These are phyloP conservation scores for Boulengeromyrus knoepffleri DNA, from an alignment of 2,113 vertebrate genomes.

Conservation along the genomic window DNA sequence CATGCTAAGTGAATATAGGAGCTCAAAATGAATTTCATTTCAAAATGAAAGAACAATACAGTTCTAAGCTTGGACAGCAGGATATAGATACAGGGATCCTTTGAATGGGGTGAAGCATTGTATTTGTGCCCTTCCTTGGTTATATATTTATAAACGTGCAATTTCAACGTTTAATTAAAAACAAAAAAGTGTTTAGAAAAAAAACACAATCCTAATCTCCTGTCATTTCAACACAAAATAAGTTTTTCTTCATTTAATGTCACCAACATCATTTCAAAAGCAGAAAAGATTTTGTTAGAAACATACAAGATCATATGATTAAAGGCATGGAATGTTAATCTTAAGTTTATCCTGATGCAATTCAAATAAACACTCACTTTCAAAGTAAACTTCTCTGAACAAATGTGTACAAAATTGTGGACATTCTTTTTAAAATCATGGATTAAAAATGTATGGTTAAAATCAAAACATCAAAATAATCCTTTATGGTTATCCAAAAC, in stretches of 20 bases:
- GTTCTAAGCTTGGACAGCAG: too few species aligned
- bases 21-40: neutral
- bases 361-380: neutral
- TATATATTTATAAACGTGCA: too few species aligned
- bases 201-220: neutral
- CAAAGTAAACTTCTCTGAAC: too few species aligned
- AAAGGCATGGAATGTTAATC: neutral
- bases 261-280: neutral
- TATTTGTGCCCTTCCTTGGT: too few species aligned
- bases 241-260: neutral
- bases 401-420: neutral
- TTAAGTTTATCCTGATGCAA: neutral
- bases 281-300: neutral
- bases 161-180: too few species aligned
- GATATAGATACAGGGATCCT: too few species aligned
- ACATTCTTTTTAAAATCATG: neutral
- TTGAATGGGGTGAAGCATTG: too few species aligned
- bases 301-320: neutral
- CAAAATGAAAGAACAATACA: too few species aligned
- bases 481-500: neutral
- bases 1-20: neutral
- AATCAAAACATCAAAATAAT: neutral
- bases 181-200: too few species aligned
- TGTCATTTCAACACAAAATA: neutral
- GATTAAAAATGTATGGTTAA: neutral